A percentile compares a stretch with the other conserved stretches of the same genome.
These are phyloP conservation scores for Drosophila neocordata DNA, from an alignment of 1,140 invertebrate species.

Conservation along the genomic window DNA sequence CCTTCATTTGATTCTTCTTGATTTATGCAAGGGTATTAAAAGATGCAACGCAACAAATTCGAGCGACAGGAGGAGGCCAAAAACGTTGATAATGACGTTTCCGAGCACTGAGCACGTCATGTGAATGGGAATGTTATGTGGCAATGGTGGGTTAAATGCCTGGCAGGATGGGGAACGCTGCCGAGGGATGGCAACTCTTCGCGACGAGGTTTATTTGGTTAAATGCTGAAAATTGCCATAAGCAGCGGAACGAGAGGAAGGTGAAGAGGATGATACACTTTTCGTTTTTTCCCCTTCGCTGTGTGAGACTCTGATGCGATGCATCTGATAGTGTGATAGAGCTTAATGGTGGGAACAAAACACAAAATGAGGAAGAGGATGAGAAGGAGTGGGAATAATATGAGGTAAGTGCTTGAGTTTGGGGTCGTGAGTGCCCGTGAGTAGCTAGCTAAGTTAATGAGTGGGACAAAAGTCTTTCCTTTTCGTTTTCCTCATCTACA, in stretches of 20 bases:
- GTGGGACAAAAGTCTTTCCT: conserved; percentile 34
- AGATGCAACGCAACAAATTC: conserved; percentile 7
- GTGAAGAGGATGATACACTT: conserved; percentile 27
- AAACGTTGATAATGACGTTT: conserved; percentile 8
- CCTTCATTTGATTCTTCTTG: not conserved
- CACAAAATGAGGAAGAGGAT: conserved; percentile 30
- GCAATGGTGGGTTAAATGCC: conserved; percentile 27
- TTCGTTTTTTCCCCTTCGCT: conserved; percentile 53
- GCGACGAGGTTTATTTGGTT: conserved; percentile 68
- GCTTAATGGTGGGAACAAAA: conserved; percentile 76
- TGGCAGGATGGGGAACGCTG: not conserved
- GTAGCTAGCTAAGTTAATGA: conserved; percentile 67
- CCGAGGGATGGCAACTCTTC: not conserved
- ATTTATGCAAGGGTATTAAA: conserved; percentile 5
- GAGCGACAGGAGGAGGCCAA: conserved; percentile 12
- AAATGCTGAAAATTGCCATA: conserved; percentile 78
- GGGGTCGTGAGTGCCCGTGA: conserved; percentile 54
- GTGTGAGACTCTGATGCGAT: conserved; percentile 51
- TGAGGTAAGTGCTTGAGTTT: conserved; percentile 30
- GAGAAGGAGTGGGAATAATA: not conserved
- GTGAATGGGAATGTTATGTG: conserved; percentile 44
- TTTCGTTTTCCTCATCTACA: not conserved
- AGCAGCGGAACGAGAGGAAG: conserved; percentile 33
- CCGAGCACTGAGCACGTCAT: conserved; percentile 35
- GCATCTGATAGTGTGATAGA: conserved; percentile 67